These are phyloP conservation scores for Acanthurus leucopareius DNA, from an alignment of 2,797 vertebrate species.

Conservation along the genomic window DNA sequence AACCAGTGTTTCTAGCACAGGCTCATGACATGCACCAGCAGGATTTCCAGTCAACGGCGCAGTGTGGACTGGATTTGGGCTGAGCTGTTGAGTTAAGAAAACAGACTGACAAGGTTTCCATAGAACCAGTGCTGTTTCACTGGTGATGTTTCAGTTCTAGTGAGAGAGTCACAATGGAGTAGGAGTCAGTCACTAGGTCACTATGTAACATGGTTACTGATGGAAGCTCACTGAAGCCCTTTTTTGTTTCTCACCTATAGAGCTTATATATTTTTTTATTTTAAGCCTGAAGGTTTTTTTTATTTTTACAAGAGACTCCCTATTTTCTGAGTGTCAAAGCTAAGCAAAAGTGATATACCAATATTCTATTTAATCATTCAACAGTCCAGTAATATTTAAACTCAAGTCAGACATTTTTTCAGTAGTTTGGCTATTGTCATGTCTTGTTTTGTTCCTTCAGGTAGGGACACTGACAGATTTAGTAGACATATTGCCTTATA, in stretches of 20 bases:
- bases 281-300: not conserved
- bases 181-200: constrained; percentile 22
- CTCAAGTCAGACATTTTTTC: not conserved
- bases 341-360: not conserved
- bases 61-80: constrained; percentile 6
- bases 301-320: not conserved
- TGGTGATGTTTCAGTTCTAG: constrained; percentile 17
- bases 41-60: not conserved
- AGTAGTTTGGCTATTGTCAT: constrained; percentile 1
- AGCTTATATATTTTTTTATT: not conserved
- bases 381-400: not conserved
- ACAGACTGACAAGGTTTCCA: constrained; percentile 24
- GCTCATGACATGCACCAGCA: constrained; percentile 9
- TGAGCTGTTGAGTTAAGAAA: constrained; percentile 5
- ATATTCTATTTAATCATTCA: not conserved
- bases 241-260: constrained; percentile 6
- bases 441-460: not conserved
- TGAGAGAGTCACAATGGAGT: constrained; percentile 19
- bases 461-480: not conserved
- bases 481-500: not conserved
- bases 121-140: constrained; percentile 26
- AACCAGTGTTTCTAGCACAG: constrained; percentile 8
- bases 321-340: not conserved
- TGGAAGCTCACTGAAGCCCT: constrained; percentile 21
- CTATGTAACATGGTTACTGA: not conserved